Conservation (phyloP, 2,797 vertebrate genomes). For the Arnoldichthys spilopterus region DNA sequence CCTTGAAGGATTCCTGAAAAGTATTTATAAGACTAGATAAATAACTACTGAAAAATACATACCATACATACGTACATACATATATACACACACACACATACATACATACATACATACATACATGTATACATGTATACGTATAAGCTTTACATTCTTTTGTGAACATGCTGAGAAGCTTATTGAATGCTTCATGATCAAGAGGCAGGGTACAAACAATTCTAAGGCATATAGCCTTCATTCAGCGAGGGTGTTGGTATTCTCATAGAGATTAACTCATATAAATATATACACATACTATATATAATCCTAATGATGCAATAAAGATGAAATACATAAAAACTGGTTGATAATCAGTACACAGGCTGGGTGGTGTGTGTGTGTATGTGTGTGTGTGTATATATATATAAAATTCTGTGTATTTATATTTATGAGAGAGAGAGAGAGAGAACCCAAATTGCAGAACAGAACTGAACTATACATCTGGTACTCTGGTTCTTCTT, state of each 20-base stretch:
- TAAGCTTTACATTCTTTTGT: not conserved
- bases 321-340: not conserved
- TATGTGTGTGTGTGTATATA: conserved; percentile 7
- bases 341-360: conserved; percentile 41
- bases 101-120: no score
- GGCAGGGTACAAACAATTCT: not conserved
- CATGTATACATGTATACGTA: no score
- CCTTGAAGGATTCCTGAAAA: not conserved
- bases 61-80: no score
- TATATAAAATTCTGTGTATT: no score
- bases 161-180: not conserved
- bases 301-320: no score
- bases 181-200: not conserved
- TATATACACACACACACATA: no score
- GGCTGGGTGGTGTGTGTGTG: conserved; percentile 13
- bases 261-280: not conserved
- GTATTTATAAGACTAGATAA: no score
- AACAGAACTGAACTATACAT: not conserved
- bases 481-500: not conserved
- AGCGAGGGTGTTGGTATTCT: not conserved
- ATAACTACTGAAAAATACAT: no score
- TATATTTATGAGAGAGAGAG: no score
- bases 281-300: no score
- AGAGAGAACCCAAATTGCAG: no score
- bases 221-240: not conserved